Conservation (phyloP, 2,797 vertebrate species). For the Hemibagrus guttatus region DNA sequence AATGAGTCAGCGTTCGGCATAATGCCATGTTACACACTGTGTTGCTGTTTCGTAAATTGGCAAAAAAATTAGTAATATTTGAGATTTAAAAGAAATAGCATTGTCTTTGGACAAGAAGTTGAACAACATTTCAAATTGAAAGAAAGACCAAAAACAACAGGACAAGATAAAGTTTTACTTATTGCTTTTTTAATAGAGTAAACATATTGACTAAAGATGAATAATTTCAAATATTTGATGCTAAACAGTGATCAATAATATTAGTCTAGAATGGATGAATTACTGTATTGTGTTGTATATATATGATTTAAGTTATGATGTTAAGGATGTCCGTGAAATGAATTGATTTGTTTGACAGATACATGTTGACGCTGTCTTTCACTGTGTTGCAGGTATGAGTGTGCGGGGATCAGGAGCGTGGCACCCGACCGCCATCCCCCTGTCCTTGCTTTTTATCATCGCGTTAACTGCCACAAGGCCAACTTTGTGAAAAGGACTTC, state of each 20-base stretch:
- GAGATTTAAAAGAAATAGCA: too few species aligned
- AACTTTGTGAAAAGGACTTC: conserved; percentile 70
- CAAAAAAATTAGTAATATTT: not conserved
- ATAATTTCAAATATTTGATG: not conserved
- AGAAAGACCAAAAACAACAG: not conserved
- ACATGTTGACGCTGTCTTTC: not conserved
- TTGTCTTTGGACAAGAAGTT: not conserved
- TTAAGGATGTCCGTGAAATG: not conserved
- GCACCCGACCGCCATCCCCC: conserved; percentile 61
- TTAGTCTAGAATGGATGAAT: not conserved
- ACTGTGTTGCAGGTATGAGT: conserved; percentile 83
- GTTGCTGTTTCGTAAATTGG: not conserved
- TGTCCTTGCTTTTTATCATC: conserved; percentile 71
- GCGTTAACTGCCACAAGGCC: conserved; percentile 74
- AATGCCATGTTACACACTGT: not conserved
- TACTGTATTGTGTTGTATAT: not conserved
- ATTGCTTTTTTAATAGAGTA: not conserved
- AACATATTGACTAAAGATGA: not conserved
- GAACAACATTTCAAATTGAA: not conserved
- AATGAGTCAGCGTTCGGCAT: not conserved
- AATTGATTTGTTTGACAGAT: not conserved
- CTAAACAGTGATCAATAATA: not conserved
- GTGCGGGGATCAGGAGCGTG: conserved; percentile 82
- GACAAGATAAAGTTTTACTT: not conserved
- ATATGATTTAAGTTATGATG: too few species aligned